Conservation (phyloP, 2,113 vertebrate genomes). For the Aspiorhynchus laticeps region DNA sequence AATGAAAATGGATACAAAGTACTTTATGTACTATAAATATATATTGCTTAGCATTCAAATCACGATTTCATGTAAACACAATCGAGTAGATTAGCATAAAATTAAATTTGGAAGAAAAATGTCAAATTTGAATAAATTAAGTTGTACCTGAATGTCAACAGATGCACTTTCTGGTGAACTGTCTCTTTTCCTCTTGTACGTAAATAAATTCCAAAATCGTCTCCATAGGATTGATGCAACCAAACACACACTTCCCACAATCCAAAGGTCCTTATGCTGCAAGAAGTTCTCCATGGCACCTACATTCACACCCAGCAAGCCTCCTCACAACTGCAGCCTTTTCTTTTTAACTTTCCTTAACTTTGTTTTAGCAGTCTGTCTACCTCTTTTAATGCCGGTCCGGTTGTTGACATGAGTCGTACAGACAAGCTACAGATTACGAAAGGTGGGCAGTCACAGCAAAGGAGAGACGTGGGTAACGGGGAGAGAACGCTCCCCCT, state of each 20-base stretch:
- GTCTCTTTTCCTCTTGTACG: constrained; percentile 71
- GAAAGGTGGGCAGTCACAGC: constrained; percentile 12
- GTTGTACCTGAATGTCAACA: constrained; percentile 46
- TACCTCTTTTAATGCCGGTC: neutral
- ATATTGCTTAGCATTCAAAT: neutral
- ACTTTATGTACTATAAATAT: too few species aligned
- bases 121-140: neutral
- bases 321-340: neutral
- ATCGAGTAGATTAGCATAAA: neutral
- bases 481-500: neutral
- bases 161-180: constrained; percentile 26
- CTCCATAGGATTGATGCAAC: constrained; percentile 85
- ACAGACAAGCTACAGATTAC: constrained; percentile 29
- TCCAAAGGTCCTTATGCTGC: constrained; percentile 84
- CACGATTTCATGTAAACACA: neutral
- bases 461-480: neutral
- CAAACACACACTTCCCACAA: constrained; percentile 84
- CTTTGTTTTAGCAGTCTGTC: neutral
- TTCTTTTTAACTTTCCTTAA: neutral
- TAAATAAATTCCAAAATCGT: constrained; percentile 79
- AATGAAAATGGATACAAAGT: neutral
- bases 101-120: neutral
- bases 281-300: constrained; percentile 80
- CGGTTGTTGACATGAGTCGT: constrained; percentile 54
- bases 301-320: constrained; percentile 5